A percentile compares a stretch with the other conserved stretches of the same genome.
These are phyloP conservation scores for Tetropium fuscum DNA, from an alignment of 2,888 invertebrate genomes.

Conservation along the genomic window DNA sequence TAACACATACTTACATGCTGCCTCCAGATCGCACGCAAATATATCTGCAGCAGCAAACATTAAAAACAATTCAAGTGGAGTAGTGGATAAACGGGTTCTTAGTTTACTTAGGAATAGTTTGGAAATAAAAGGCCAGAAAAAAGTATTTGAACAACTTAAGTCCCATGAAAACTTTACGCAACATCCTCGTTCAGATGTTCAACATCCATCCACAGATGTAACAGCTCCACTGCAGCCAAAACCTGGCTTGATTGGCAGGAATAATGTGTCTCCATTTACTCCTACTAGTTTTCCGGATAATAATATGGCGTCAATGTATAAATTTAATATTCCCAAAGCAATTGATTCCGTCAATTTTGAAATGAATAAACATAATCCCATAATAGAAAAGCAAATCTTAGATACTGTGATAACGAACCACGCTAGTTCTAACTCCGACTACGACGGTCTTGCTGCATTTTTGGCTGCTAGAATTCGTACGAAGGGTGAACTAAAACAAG, in stretches of 20 bases:
- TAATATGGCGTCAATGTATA: slow-evolving; percentile 68
- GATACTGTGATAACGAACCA: slow-evolving; percentile 53
- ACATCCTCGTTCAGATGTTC: slow-evolving; percentile 56
- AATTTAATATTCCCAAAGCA: slow-evolving; percentile 77
- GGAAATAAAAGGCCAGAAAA: slow-evolving; percentile 73
- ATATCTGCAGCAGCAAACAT: slow-evolving; percentile 48
- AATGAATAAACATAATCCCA: slow-evolving; percentile 26
- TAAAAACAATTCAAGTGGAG: slow-evolving; percentile 62
- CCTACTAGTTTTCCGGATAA: slow-evolving; percentile 68
- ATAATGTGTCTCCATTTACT: slow-evolving; percentile 71
- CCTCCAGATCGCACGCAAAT: slow-evolving; percentile 53
- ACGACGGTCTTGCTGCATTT: slow-evolving; percentile 72
- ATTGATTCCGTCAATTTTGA: slow-evolving; percentile 74
- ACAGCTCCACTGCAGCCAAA: slow-evolving; percentile 65
- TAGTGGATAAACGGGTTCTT: slow-evolving; percentile 79
- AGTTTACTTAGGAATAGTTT: slow-evolving; percentile 79
- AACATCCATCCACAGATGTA: slow-evolving; percentile 64
- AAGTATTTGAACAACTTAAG: slow-evolving; percentile 64
- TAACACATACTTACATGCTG: slow-evolving; percentile 46
- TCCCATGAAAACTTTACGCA: slow-evolving; percentile 49
- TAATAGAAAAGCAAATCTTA: slow-evolving; percentile 35
- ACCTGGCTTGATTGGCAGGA: slow-evolving; percentile 66
- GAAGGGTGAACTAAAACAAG: slow-evolving; percentile 84
- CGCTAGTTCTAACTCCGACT: slow-evolving; percentile 56
- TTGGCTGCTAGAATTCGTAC: slow-evolving; percentile 82